Percentiles rank a stretch among this genome's conserved stretches.
Conservation (phyloP, 2,797 vertebrate species). For the Brachyalestes nurse region DNA sequence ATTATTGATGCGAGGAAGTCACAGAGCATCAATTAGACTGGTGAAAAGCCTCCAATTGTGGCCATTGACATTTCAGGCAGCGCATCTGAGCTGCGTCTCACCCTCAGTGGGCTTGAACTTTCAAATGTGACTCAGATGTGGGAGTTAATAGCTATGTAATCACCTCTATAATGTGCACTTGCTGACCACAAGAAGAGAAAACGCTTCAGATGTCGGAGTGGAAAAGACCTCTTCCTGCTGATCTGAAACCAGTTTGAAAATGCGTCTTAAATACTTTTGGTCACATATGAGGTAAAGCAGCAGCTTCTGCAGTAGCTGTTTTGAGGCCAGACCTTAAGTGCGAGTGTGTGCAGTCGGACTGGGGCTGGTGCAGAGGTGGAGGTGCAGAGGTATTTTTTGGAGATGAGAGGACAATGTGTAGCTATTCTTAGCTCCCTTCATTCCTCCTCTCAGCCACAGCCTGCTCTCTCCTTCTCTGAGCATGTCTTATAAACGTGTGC, state of each 20-base stretch:
- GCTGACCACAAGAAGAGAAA: slow-evolving; percentile 28
- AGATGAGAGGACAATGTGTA: slow-evolving; percentile 42
- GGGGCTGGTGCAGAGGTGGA: slow-evolving; percentile 11
- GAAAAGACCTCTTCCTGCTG: slow-evolving; percentile 1
- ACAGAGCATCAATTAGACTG: slow-evolving; percentile 32
- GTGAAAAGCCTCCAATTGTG: slow-evolving; percentile 21
- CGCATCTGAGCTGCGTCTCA: slow-evolving; percentile 8
- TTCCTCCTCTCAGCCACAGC: slow-evolving; percentile 23
- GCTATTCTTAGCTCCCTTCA: slow-evolving; percentile 52
- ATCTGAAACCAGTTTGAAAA: background rate
- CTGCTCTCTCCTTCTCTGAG: slow-evolving; percentile 10
- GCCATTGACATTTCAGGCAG: slow-evolving; percentile 49
- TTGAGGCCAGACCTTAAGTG: background rate
- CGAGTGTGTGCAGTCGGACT: background rate
- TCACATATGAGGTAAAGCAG: background rate
- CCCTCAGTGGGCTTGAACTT: slow-evolving; percentile 37
- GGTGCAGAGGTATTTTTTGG: slow-evolving; percentile 22
- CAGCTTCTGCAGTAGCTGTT: slow-evolving; percentile 7
- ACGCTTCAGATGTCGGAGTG: background rate
- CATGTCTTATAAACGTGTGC: slow-evolving; percentile 48
- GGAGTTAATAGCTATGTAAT: slow-evolving; percentile 49
- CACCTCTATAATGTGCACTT: slow-evolving; percentile 41
- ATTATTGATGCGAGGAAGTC: slow-evolving; percentile 24
- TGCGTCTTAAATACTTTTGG: background rate
- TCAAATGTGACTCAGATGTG: slow-evolving; percentile 36